These are phyloP conservation scores for Phaethornis superciliosus DNA, from an alignment of 2,113 vertebrate species.

Conservation along the genomic window DNA sequence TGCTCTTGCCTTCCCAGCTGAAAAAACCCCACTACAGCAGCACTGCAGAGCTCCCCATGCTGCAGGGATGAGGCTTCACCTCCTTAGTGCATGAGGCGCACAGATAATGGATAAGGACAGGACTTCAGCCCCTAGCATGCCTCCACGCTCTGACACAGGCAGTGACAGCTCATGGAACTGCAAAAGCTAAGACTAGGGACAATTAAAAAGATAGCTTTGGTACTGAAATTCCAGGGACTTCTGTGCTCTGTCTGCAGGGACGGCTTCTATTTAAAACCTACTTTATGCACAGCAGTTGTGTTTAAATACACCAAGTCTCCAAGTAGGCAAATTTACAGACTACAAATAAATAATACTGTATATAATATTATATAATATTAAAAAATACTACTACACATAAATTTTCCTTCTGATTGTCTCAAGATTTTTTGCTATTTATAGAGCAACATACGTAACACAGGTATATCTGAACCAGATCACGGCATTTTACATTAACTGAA, in stretches of 20 bases:
- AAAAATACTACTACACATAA: not conserved
- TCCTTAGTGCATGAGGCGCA: fast-evolving
- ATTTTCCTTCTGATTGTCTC: not conserved
- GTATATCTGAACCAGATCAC: not conserved
- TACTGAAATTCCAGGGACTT: not conserved
- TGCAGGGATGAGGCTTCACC: not conserved
- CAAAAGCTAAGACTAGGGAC: not conserved
- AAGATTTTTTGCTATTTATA: not conserved
- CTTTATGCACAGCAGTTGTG: not conserved
- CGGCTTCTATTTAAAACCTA: not conserved
- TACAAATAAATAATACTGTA: too few species aligned
- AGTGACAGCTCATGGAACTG: not conserved
- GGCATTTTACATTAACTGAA: not conserved
- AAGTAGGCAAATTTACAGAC: not conserved
- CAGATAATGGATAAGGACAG: not conserved
- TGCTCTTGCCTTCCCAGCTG: not conserved
- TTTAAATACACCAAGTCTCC: not conserved
- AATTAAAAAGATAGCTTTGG: not conserved
- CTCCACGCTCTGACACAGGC: not conserved
- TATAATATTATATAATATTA: too few species aligned
- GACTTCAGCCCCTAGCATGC: not conserved
- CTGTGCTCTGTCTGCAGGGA: not conserved
- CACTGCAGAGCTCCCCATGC: not conserved
- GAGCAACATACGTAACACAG: not conserved
- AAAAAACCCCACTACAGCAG: not conserved